Evolutionary conservation across 2,113 vertebrate genomes (phyloP).

Genomic region (Rhinopomastus cyanomelas): DNA sequence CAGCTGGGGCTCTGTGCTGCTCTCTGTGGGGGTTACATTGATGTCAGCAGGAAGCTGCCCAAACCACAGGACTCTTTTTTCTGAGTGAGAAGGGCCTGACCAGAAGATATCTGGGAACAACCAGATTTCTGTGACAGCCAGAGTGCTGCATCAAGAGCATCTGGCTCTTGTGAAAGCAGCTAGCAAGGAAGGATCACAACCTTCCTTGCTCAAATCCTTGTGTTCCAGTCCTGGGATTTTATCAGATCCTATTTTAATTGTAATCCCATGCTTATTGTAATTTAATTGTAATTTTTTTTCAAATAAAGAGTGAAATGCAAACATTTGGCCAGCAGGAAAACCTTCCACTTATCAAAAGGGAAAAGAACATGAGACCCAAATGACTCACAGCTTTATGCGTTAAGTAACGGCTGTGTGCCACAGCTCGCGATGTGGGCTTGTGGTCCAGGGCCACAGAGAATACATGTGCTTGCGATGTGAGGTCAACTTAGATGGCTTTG

Average conservation of each 20-base stretch:
- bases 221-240: background rate
- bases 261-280: background rate
- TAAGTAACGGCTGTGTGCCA: background rate
- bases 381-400: constrained; percentile 7
- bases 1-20: background rate
- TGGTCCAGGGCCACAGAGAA: rapidly evolving
- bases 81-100: background rate
- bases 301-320: background rate
- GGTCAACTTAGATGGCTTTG: background rate
- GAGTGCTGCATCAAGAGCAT: background rate
- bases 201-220: background rate
- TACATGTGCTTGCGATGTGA: background rate
- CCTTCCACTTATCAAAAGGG: background rate
- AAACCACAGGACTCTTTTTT: background rate
- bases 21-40: background rate
- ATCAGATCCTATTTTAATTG: background rate
- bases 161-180: background rate
- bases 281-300: no score
- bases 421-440: background rate
- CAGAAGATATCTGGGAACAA: background rate
- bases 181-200: background rate
- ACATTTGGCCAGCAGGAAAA: background rate
- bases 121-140: background rate
- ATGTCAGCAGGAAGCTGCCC: background rate
- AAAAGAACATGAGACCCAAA: background rate